A percentile compares a stretch with the other conserved stretches of the same genome.
Evolutionary conservation across 1,140 invertebrate species (phyloP).

Genomic region (Copidosoma floridanum): DNA sequence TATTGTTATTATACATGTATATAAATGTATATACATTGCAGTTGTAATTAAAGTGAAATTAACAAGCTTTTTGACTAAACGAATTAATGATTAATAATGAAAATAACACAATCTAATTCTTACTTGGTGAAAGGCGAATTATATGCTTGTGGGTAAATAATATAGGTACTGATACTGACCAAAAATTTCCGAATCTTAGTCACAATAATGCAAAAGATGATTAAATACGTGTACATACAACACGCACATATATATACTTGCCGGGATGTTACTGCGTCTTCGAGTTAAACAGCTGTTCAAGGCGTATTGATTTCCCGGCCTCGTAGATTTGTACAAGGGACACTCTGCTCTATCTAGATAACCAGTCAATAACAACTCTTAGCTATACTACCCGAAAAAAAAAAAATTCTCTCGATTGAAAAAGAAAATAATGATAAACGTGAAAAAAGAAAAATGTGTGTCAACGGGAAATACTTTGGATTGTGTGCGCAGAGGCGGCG

Average conservation of each 20-base stretch:
- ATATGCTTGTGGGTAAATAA: slow-evolving; percentile 10
- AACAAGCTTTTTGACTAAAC: slow-evolving; percentile 19
- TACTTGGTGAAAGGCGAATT: slow-evolving; percentile 22
- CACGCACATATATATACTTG: slow-evolving; percentile 1
- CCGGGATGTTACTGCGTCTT: slow-evolving; percentile 6
- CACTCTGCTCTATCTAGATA: too few species aligned
- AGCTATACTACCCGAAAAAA: slow-evolving; percentile 15
- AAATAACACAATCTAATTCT: too few species aligned
- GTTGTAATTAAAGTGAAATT: neutral
- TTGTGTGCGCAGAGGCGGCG: slow-evolving; percentile 55
- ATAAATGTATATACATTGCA: neutral
- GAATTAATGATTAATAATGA: neutral
- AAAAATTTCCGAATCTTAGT: neutral
- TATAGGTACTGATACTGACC: too few species aligned
- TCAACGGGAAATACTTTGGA: slow-evolving; percentile 54
- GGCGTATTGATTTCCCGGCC: slow-evolving; percentile 4
- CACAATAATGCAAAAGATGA: neutral
- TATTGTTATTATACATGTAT: neutral
- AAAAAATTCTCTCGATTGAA: too few species aligned
- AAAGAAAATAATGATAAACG: slow-evolving; percentile 29
- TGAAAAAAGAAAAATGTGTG: slow-evolving; percentile 36
- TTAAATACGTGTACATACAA: neutral
- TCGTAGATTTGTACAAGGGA: neutral
- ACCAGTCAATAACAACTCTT: neutral
- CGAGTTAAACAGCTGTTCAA: neutral